These are phyloP conservation scores for Thera britannica DNA, from an alignment of 2,888 invertebrate genomes.

Conservation along the genomic window DNA sequence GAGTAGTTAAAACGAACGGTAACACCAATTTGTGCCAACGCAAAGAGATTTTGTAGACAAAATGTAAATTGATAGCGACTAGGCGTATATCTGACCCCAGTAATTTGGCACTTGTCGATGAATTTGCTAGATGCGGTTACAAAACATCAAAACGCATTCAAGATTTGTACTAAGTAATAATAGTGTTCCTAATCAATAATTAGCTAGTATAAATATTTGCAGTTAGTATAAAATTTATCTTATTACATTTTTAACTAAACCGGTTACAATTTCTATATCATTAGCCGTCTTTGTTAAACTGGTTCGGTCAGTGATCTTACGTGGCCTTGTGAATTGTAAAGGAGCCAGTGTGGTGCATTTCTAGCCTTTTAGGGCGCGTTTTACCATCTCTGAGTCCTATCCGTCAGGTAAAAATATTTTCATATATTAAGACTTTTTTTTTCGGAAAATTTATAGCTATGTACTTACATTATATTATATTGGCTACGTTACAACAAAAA, in stretches of 20 bases:
- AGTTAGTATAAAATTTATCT: constrained; percentile 19
- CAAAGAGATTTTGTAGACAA: constrained; percentile 35
- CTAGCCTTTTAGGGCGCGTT: background rate
- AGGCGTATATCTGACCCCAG: background rate
- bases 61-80: background rate
- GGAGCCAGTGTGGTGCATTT: background rate
- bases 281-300: background rate
- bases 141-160: constrained; percentile 45
- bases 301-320: background rate
- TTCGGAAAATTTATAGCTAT: too few species aligned
- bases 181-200: constrained; percentile 36
- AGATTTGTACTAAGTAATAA: constrained; percentile 27
- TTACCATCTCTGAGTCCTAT: too few species aligned
- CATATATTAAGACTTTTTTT: too few species aligned
- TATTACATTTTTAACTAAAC: background rate
- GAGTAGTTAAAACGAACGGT: constrained; percentile 54
- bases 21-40: constrained; percentile 75
- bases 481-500: too few species aligned
- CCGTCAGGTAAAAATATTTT: too few species aligned
- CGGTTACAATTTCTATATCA: background rate
- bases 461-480: too few species aligned
- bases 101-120: background rate
- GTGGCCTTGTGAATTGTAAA: background rate
- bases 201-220: constrained; percentile 33
- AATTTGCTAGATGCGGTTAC: constrained; percentile 2